Evolutionary conservation across 2,888 invertebrate species (phyloP).

Genomic region (Serrognathus titanus): DNA sequence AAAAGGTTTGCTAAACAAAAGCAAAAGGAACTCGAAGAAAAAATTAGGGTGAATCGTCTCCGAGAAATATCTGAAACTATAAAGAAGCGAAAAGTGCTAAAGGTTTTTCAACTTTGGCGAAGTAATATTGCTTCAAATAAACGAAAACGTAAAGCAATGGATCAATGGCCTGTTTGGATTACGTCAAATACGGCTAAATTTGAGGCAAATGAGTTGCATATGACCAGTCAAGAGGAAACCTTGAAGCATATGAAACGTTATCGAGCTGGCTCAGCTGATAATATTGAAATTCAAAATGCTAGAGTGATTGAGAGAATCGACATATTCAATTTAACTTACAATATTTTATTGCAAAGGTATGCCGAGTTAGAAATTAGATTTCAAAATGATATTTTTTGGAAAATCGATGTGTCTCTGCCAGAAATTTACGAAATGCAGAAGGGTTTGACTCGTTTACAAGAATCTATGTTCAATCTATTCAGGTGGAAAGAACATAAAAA

Average conservation of each 20-base stretch:
- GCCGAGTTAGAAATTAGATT: conserved; percentile 28
- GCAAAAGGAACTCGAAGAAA: neutral
- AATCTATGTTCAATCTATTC: conserved; percentile 30
- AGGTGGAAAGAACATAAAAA: conserved; percentile 40
- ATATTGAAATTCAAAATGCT: conserved; percentile 26
- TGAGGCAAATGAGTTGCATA: conserved; percentile 49
- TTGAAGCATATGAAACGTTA: conserved; percentile 52
- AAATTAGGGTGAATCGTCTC: conserved; percentile 41
- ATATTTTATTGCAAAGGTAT: conserved; percentile 32
- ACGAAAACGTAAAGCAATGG: conserved; percentile 52
- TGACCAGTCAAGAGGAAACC: conserved; percentile 47
- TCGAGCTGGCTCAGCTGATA: conserved; percentile 44
- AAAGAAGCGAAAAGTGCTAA: conserved; percentile 40
- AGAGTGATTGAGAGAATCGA: conserved; percentile 31
- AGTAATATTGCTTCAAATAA: conserved; percentile 43
- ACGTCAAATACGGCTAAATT: conserved; percentile 45
- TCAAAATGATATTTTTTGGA: conserved; percentile 55
- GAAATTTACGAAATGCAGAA: conserved; percentile 14
- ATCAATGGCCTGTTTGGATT: conserved; percentile 56
- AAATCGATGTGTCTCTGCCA: conserved; percentile 51
- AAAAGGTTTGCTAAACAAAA: conserved; percentile 11
- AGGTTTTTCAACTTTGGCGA: conserved; percentile 52
- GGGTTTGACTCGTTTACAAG: conserved; percentile 24
- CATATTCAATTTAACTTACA: conserved; percentile 33
- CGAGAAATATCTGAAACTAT: conserved; percentile 43